Evolutionary conservation across 2,113 vertebrate species (phyloP).

Genomic region (Oncorhynchus mykiss): DNA sequence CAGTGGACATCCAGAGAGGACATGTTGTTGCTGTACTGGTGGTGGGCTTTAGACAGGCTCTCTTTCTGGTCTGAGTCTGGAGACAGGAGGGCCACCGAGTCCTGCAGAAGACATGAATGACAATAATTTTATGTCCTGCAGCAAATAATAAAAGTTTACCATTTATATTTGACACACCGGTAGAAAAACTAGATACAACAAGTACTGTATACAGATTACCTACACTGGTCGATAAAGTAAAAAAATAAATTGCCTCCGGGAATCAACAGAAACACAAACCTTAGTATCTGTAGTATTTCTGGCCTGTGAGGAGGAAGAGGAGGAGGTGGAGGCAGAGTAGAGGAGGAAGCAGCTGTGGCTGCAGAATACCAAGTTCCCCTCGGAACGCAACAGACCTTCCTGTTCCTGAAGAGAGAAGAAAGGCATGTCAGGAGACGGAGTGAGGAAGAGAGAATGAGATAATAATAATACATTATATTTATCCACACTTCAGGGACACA

Average conservation of each 20-base stretch:
- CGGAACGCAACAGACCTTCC: slow-evolving; percentile 71
- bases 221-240: background rate
- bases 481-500: too few relatives aligned
- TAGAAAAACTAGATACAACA: too few relatives aligned
- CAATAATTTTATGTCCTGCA: too few relatives aligned
- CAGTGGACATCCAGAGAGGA: slow-evolving; percentile 91
- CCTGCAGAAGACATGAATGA: slow-evolving; percentile 62
- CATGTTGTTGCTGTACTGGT: slow-evolving; percentile 95
- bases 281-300: slow-evolving; percentile 61
- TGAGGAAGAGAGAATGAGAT: background rate
- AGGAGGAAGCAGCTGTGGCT: slow-evolving; percentile 96
- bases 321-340: slow-evolving; percentile 71
- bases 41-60: slow-evolving; percentile 77
- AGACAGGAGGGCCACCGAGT: slow-evolving; percentile 66
- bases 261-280: slow-evolving; percentile 48
- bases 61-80: slow-evolving; percentile 74
- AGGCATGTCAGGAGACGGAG: slow-evolving; percentile 61
- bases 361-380: slow-evolving; percentile 89
- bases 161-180: too few relatives aligned
- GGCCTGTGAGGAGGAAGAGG: slow-evolving; percentile 49
- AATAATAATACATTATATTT: background rate
- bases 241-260: background rate
- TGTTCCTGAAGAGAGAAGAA: slow-evolving; percentile 55
- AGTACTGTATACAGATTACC: too few relatives aligned
- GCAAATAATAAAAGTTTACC: too few relatives aligned